Conservation (phyloP, 2,797 vertebrate genomes). For the Gallinago stenura region DNA sequence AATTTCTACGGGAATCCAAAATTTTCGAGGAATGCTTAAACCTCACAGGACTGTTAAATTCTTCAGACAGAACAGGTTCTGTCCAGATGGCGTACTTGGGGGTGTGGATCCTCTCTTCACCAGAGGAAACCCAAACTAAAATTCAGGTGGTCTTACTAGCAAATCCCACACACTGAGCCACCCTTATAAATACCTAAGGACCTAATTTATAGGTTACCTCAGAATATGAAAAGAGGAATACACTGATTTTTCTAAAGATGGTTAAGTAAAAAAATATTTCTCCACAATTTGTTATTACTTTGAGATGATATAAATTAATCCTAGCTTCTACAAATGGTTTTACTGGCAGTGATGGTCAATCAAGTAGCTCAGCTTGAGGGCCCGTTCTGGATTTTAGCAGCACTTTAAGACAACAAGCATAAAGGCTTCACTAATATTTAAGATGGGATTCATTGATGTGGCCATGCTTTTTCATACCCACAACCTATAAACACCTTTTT, state of each 20-base stretch:
- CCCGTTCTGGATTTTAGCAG: not conserved
- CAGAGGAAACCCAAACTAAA: not conserved
- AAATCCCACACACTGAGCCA: constrained; percentile 29
- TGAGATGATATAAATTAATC: not conserved
- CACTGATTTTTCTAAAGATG: not conserved
- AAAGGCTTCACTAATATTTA: not conserved
- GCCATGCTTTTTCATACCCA: not conserved
- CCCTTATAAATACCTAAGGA: not conserved
- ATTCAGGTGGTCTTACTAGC: not conserved
- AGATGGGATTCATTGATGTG: not conserved
- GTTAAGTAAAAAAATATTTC: constrained; percentile 31
- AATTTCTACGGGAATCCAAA: not conserved
- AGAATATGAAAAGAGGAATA: constrained; percentile 2
- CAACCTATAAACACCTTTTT: not conserved
- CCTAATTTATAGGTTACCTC: not conserved
- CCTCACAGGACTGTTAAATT: not conserved
- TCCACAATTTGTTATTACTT: not conserved
- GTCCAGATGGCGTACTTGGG: not conserved
- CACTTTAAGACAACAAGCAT: not conserved
- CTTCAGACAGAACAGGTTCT: not conserved
- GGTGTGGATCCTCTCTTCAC: not conserved
- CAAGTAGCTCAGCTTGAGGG: not conserved
- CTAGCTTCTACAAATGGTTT: not conserved
- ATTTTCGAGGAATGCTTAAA: constrained; percentile 29
- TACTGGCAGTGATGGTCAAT: not conserved